Conservation (phyloP, 2,797 vertebrate genomes). For the Acanthurus leucopareius region DNA sequence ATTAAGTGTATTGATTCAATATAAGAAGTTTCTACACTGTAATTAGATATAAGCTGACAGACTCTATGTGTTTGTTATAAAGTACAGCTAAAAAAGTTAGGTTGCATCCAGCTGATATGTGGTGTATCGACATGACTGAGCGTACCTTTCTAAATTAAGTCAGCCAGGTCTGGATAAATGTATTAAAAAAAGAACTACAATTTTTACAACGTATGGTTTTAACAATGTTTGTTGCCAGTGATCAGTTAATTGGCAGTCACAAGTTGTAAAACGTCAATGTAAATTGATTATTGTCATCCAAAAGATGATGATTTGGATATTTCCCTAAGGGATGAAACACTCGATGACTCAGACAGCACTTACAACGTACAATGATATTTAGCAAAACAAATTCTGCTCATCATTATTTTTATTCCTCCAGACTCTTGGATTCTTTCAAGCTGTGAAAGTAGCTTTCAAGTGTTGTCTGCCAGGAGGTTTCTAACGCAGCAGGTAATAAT, state of each 20-base stretch:
- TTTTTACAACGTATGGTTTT: constrained; percentile 48
- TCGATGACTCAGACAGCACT: background rate
- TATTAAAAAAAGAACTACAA: constrained; percentile 25
- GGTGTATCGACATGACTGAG: constrained; percentile 21
- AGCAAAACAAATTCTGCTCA: constrained; percentile 20
- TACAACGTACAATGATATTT: constrained; percentile 20
- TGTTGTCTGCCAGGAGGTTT: constrained; percentile 50
- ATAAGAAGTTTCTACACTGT: constrained; percentile 22
- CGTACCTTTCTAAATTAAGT: constrained; percentile 64
- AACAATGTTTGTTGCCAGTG: constrained; percentile 43
- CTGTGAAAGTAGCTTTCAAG: constrained; percentile 63
- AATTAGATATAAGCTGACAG: constrained; percentile 51
- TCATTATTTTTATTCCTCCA: constrained; percentile 28
- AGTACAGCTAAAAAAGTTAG: constrained; percentile 24
- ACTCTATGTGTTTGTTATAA: constrained; percentile 22
- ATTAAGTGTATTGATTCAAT: constrained; percentile 28
- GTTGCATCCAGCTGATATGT: constrained; percentile 32
- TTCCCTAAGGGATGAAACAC: background rate
- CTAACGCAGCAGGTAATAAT: constrained; percentile 63
- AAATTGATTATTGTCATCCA: constrained; percentile 7
- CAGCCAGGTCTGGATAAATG: constrained; percentile 44
- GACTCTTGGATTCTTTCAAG: constrained; percentile 36
- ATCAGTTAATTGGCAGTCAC: constrained; percentile 29
- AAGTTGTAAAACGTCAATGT: constrained; percentile 31
- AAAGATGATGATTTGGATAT: background rate